Evolutionary conservation across 2,113 vertebrate genomes (phyloP), one percentile per base, ranked within the genome.

Genomic region (Crotalus horridus): DNA sequence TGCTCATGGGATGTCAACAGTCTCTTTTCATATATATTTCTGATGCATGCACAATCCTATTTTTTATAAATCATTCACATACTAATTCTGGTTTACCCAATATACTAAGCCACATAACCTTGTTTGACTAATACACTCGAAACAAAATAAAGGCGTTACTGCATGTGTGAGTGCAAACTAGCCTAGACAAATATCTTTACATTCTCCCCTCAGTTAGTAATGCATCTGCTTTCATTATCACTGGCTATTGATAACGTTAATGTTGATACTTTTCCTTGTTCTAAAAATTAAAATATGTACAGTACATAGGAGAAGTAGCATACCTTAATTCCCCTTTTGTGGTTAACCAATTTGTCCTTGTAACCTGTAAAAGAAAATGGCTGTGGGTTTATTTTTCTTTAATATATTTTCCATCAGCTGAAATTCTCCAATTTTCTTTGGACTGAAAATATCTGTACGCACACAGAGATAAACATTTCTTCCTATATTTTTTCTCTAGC

Each of bases 311-410:
- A 46, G 29, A 15, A 48, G 7, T 29, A 9, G 5, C 91, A 89
- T 93, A 93, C 92, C 92, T 87, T 54, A 90, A 54, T 43, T 87
- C n/a, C 56, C 0, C 15, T 1, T 87, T 7, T 26, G n/a, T 3
- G 13, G 8, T 9, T 11, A 21, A 3, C 55, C 9, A 13, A 5
- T 39, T 58, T 39, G 39, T 24, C 29, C 23, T 54, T 87, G 39
- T 90, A 87, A 39, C 46, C 92, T 93, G 20, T 17, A 90, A 86
- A 90, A 64, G n/a, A 87, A 87, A 93, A 90, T 29, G 39, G 61
- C 33, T 81, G 20, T 69, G 15, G n/a, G 15, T 81, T 81, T 33
- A 69, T 81, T 81, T 81, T 81, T 43, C n/a, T 43, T 39, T 39
- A 81, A 81, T 81, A 81, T 20, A 43, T 81, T 81, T 81, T 81